Base-by-base conservation (phyloP, 2,888 invertebrate species). In the Tricholauxania praeusta region DNA sequence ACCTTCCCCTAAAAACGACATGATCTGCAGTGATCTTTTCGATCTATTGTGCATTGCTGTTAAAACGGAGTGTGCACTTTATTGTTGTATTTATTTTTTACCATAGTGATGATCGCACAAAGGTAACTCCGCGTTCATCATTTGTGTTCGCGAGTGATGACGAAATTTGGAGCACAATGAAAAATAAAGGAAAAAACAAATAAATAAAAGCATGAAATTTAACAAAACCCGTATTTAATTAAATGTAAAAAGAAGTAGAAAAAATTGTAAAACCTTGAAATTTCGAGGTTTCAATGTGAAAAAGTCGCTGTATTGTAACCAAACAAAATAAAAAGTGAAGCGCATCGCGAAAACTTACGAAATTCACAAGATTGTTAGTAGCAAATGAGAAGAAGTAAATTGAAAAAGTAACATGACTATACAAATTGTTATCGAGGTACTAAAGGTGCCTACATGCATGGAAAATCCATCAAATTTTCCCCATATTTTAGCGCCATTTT, bases 201-300 rank as follows among this genome's bases (percentile, higher is more conserved):
- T 49, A 67, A 52, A 57, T 32, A 70, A 70, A 52, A 52, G 39
- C 17, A 17, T 52, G 62, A 12, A 59, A 60, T 32, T 15, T 51
- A 59, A 69, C 28, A 19, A 60, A 70, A 67, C 57, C 53, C 15
- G 59, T 66, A 60, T 60, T n/a, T 53, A 47, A 67, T 57, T 14
- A 53, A 70, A 62, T 60, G 51, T 51, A 55, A 17, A 53, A 22
- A 63, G 19, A 52, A 47, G 28, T 53, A 67, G 8, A 17, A 51
- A 55, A 64, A 49, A n/a, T 22, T 62, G 71, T 55, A 65, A 73
- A 73, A 73, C 73, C 73, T 73, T 73, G 73, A 73, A 73, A 73
- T 12, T 57, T n/a, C 14, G 47, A 66, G 55, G 55, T 48, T 71
- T 47, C 53, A 71, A 55, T 57, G 49, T 49, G 47, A 28, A 64